Evolutionary conservation across 64 coral and sea anemone species (phyloP).

Genomic region (Cladopsammia gracilis): DNA sequence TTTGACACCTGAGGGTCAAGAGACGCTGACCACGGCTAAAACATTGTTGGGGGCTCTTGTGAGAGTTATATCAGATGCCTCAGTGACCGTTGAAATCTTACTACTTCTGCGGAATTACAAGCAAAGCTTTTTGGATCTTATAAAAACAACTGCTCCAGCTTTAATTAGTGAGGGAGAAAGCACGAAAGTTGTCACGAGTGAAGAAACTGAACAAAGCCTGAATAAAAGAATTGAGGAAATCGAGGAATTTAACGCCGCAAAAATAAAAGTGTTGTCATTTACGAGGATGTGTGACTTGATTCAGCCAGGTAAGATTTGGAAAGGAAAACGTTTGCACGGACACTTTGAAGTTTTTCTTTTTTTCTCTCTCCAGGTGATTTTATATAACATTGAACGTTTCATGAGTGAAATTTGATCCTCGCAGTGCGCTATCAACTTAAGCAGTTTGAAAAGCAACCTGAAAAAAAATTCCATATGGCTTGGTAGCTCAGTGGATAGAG

Average conservation of each 20-base stretch:
- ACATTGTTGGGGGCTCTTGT: not conserved
- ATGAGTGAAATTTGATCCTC: too few species aligned
- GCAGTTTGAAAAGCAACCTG: too few species aligned
- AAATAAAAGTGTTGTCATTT: not conserved
- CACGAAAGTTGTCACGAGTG: not conserved
- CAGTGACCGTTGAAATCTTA: slow-evolving; percentile 4
- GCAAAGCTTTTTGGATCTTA: slow-evolving; percentile 26
- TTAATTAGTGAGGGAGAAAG: not conserved
- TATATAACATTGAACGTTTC: too few species aligned
- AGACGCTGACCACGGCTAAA: slow-evolving; percentile 12
- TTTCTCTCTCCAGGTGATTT: too few species aligned
- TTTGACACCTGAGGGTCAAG: slow-evolving; percentile 21
- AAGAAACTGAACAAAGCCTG: not conserved
- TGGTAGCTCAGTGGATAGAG: too few species aligned
- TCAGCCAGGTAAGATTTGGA: not conserved
- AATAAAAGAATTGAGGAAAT: not conserved
- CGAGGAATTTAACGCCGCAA: not conserved
- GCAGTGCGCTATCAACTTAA: too few species aligned
- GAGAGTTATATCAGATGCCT: not conserved
- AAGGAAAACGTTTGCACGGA: too few species aligned
- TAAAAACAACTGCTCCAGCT: not conserved
- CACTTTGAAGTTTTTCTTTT: too few species aligned
- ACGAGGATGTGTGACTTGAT: slow-evolving; percentile 15
- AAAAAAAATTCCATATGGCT: too few species aligned
- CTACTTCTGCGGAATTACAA: not conserved